phyloP scores from a whole-genome alignment of 2,797 vertebrate species.

The Sebastes vulpes region DNA sequence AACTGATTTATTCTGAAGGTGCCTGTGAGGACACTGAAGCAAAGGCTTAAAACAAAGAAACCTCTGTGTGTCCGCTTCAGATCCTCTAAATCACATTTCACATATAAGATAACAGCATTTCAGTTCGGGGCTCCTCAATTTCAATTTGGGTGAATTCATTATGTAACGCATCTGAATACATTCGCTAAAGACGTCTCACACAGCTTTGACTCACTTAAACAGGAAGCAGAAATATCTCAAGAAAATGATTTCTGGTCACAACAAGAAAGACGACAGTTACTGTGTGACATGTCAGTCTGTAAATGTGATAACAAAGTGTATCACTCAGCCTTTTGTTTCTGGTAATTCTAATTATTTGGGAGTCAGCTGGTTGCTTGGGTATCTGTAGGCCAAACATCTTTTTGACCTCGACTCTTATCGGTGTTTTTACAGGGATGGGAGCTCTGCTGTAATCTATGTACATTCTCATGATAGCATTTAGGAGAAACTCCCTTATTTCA shows the following conservation, averaged over 20 bases:
- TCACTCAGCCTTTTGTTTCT: constrained; percentile 5
- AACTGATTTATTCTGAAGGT: constrained; percentile 36
- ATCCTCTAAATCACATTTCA: neutral
- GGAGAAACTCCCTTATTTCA: neutral
- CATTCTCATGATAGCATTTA: constrained; percentile 17
- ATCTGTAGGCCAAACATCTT: constrained; percentile 40
- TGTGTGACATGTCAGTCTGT: constrained; percentile 22
- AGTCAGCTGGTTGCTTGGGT: constrained; percentile 29
- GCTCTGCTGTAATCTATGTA: constrained; percentile 36
- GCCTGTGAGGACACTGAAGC: neutral
- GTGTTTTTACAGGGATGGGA: constrained; percentile 45
- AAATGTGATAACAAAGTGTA: constrained; percentile 17
- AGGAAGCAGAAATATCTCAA: constrained; percentile 1
- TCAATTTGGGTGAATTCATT: neutral
- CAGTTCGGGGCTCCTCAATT: neutral
- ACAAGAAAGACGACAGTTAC: neutral
- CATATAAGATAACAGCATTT: neutral
- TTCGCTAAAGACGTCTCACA: neutral
- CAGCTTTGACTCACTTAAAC: constrained; percentile 10
- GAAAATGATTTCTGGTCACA: neutral
- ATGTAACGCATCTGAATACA: neutral
- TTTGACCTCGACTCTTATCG: constrained; percentile 66
- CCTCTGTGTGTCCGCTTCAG: neutral
- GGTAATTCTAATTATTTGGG: constrained; percentile 21
- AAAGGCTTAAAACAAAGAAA: neutral